phyloP scores from a whole-genome alignment of 2,797 vertebrate genomes.

The Sebastes oblongus region DNA sequence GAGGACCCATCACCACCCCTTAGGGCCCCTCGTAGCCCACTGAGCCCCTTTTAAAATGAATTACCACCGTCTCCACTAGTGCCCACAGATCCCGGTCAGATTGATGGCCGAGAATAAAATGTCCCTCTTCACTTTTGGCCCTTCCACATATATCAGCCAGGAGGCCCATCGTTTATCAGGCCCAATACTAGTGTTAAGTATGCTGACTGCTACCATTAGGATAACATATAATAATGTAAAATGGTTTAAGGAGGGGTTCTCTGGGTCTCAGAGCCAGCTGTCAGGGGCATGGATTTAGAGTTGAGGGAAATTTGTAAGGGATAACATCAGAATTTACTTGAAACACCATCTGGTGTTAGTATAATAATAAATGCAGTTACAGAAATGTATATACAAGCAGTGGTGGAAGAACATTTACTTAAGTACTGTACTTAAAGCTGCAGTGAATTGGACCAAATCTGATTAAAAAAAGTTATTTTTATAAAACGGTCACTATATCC shows the following conservation, averaged over 20 bases:
- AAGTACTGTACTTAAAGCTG: too few relatives aligned
- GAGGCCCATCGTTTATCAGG: conserved; percentile 65
- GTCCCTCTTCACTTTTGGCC: conserved; percentile 72
- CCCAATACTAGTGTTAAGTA: conserved; percentile 55
- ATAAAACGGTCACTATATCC: too few relatives aligned
- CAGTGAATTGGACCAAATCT: too few relatives aligned
- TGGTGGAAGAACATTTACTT: accelerated
- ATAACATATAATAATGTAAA: conserved; percentile 75
- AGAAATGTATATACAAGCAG: neutral
- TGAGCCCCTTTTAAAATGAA: conserved; percentile 70
- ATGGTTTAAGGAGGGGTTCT: conserved; percentile 28
- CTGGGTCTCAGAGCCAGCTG: conserved; percentile 27
- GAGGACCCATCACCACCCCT: conserved; percentile 64
- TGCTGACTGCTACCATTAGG: conserved; percentile 70
- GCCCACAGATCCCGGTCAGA: conserved; percentile 55
- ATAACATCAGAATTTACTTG: neutral
- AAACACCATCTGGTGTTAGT: neutral
- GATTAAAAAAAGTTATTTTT: too few relatives aligned
- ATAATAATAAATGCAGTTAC: neutral
- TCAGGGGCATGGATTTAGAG: conserved; percentile 26
- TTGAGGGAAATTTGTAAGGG: neutral
- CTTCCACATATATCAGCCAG: conserved; percentile 66
- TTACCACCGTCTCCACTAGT: conserved; percentile 68
- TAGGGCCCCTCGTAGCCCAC: conserved; percentile 48
- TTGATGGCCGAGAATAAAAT: conserved; percentile 70